Evolutionary conservation across 2,797 vertebrate genomes (phyloP).

Genomic region (Pygocentrus nattereri): DNA sequence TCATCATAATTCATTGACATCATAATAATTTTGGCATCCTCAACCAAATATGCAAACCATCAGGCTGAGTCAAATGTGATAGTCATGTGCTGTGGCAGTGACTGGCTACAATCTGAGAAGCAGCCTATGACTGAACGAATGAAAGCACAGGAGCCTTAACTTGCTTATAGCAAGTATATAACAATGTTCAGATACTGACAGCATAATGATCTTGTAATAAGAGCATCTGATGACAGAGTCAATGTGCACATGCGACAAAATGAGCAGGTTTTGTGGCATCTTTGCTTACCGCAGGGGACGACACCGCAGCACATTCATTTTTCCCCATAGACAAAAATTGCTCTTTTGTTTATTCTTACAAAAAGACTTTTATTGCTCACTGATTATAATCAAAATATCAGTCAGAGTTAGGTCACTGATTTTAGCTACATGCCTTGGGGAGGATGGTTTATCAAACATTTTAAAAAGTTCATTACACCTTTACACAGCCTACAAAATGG

Average conservation of each 20-base stretch:
- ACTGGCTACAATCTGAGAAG: too few species aligned
- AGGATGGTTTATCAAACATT: too few species aligned
- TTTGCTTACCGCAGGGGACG: background rate
- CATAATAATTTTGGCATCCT: background rate
- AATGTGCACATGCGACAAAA: too few species aligned
- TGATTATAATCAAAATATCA: too few species aligned
- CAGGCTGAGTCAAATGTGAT: too few species aligned
- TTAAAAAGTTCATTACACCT: too few species aligned
- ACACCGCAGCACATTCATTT: background rate
- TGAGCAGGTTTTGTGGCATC: background rate
- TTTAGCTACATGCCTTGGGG: background rate
- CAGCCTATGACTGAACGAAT: background rate
- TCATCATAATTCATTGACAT: background rate
- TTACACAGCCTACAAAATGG: too few species aligned
- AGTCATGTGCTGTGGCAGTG: too few species aligned
- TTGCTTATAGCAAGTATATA: background rate
- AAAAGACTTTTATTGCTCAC: background rate
- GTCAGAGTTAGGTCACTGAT: background rate
- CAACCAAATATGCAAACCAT: background rate
- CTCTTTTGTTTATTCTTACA: background rate
- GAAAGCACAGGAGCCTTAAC: background rate
- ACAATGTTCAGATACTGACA: background rate
- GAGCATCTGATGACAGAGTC: too few species aligned
- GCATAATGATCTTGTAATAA: background rate
- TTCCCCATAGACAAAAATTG: background rate